Evolutionary conservation across 2,113 vertebrate genomes (phyloP).

Genomic region (Eulacestoma nigropectus): DNA sequence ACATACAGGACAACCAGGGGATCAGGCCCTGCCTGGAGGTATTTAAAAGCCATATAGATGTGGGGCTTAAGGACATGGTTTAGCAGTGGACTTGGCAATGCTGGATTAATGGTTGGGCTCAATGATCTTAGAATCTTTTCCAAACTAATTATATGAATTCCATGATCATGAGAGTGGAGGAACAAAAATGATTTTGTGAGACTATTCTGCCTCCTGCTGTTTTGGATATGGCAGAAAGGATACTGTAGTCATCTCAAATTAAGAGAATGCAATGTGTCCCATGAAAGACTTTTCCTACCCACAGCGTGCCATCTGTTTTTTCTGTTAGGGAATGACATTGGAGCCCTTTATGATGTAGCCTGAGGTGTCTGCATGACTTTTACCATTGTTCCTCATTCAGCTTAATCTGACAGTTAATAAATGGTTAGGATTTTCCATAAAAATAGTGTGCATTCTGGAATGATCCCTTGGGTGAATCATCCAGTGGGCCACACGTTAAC

Average conservation of each 20-base stretch:
- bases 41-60: neutral
- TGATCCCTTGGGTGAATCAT: neutral
- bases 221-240: neutral
- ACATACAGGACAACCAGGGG: neutral
- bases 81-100: neutral
- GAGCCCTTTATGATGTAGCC: neutral
- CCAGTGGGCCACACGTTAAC: neutral
- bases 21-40: neutral
- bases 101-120: neutral
- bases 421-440: neutral
- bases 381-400: neutral
- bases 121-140: neutral
- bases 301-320: accelerated
- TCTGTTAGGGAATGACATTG: neutral
- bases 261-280: neutral
- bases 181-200: neutral
- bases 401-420: neutral
- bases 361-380: neutral
- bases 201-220: neutral
- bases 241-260: neutral
- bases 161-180: neutral
- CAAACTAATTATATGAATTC: neutral
- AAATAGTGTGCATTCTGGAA: neutral
- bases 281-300: neutral
- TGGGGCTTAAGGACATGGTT: neutral